phyloP scores from a whole-genome alignment of 2,888 invertebrate species.

The Macaria liturata region DNA sequence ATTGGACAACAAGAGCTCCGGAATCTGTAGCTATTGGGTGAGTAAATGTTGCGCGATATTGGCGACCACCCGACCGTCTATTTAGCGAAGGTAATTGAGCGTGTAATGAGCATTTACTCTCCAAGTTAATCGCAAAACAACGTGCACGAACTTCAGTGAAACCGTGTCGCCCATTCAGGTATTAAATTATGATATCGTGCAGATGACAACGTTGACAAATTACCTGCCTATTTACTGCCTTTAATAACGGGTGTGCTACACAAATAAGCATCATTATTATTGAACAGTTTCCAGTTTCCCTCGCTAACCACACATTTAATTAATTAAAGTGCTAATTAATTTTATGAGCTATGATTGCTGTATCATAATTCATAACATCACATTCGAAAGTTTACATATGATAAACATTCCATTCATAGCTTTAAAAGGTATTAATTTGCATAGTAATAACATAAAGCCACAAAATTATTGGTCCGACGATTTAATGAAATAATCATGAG shows the following conservation, averaged over 20 bases:
- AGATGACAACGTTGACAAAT: slow-evolving; percentile 25
- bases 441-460: slow-evolving; percentile 36
- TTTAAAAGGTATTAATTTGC: slow-evolving; percentile 31
- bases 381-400: slow-evolving; percentile 26
- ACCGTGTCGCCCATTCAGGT: slow-evolving; percentile 16
- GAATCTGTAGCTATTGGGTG: slow-evolving; percentile 5
- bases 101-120: slow-evolving; percentile 43
- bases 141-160: slow-evolving; percentile 16
- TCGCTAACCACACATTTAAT: slow-evolving; percentile 24
- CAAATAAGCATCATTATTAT: slow-evolving; percentile 24
- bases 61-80: slow-evolving; percentile 34
- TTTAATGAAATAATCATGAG: slow-evolving; percentile 47
- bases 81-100: slow-evolving; percentile 52
- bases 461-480: slow-evolving; percentile 42
- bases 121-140: slow-evolving; percentile 29
- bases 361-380: slow-evolving; percentile 26
- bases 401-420: slow-evolving; percentile 21
- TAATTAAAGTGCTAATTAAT: slow-evolving; percentile 30
- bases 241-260: slow-evolving; percentile 16
- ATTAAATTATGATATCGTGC: slow-evolving; percentile 23
- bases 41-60: slow-evolving; percentile 30
- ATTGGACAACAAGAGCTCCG: slow-evolving; percentile 4
- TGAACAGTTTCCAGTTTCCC: slow-evolving; percentile 19
- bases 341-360: slow-evolving; percentile 22
- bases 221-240: slow-evolving; percentile 21